Base-by-base conservation (phyloP, 1,140 invertebrate genomes). In the Ostrea edulis region DNA sequence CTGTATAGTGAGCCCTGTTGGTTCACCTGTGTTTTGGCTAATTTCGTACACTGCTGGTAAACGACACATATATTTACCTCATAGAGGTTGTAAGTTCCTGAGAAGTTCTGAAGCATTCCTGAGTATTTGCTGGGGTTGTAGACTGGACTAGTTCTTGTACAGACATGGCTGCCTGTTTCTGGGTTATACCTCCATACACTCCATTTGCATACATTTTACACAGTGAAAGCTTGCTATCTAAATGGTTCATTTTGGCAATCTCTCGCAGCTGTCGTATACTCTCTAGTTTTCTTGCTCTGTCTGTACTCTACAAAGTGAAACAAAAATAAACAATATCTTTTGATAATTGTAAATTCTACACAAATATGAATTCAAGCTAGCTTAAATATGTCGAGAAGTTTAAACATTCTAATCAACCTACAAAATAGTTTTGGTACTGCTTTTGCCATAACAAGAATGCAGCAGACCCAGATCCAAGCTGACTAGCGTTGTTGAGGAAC, bases 81-180 rank as follows among this genome's bases (percentile, higher is more conserved):
- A 95, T 94, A 58, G 93, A 93, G 55, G 91, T 90, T 68, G 93
- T 94, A n/a, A 93, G 91, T 85, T 94, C 92, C 82, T 90, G 88
- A 71, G 90, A 91, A 55, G 85, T 88, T 62, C 86, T 86, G 83
- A 93, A 94, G 22, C 93, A 91, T 25, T 91, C 90, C 53, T 93
- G 92, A 84, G 93, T 92, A 87, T 93, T 91, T 11, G 91, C 87
- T 0, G 93, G 91, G 51, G 86, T 82, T 44, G 93, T 93, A 55
- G 92, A 93, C 87, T 93, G 92, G 25, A 95, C 92, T 77, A 94
- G 92, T 14, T 93, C 90, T 58, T 88, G 87, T 17, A 93, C 90
- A 90, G 91, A 93, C 11, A 89, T 83, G 17, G 91, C 91, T 29
- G 94, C 94, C 83, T 93, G 91, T 20, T 88, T 17, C 20, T 83